Evolutionary conservation across 1,140 invertebrate genomes (phyloP).

Genomic region (Coptotermes formosanus): DNA sequence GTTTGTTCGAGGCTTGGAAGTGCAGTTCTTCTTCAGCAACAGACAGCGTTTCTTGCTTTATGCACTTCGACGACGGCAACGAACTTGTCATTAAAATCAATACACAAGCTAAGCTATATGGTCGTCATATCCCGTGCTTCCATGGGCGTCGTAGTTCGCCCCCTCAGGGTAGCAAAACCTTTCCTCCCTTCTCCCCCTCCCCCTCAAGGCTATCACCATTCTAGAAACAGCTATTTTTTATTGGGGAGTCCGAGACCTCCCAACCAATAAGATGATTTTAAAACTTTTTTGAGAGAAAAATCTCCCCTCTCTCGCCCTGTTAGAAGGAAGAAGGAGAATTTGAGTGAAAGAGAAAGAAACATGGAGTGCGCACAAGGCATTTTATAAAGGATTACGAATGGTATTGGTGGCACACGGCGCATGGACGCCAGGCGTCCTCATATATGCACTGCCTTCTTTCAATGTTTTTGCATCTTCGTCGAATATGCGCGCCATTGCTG

Average conservation of each 20-base stretch:
- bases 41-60: background rate
- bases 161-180: conserved; percentile 18
- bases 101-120: conserved; percentile 2
- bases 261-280: conserved; percentile 29
- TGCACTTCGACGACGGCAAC: background rate
- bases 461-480: conserved; percentile 18
- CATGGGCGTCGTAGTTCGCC: conserved; percentile 20
- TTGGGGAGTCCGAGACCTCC: conserved; percentile 21
- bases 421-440: conserved; percentile 17
- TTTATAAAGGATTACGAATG: conserved; percentile 25
- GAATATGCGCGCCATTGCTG: background rate
- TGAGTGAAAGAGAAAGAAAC: background rate
- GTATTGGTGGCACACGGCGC: conserved; percentile 24
- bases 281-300: conserved; percentile 23
- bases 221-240: conserved; percentile 26
- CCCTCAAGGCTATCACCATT: background rate
- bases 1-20: too few relatives aligned
- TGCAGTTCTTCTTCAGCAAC: too few relatives aligned
- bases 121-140: conserved; percentile 20
- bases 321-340: background rate
- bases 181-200: background rate
- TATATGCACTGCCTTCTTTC: conserved; percentile 14
- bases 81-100: conserved; percentile 28
- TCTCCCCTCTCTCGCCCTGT: background rate
- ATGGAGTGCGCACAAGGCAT: conserved; percentile 13